Conservation (phyloP, 2,888 invertebrate genomes). For the Caradrina kadenii region DNA sequence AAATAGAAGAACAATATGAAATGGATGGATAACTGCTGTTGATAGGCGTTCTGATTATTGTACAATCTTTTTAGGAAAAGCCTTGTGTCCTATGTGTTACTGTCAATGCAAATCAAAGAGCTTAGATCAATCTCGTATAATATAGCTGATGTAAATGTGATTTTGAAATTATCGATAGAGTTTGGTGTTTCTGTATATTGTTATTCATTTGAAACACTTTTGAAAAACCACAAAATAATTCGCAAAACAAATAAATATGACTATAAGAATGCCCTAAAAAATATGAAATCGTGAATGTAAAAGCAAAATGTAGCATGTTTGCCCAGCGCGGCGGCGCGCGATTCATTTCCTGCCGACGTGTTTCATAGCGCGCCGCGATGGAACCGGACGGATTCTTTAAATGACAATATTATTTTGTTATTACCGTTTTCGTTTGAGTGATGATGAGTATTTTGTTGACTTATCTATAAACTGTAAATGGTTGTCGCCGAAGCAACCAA, state of each 20-base stretch:
- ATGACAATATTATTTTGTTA: slow-evolving; percentile 49
- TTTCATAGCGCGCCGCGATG: slow-evolving; percentile 50
- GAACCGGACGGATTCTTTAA: slow-evolving; percentile 48
- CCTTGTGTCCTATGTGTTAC: no score
- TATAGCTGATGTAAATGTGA: no score
- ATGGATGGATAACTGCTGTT: slow-evolving; percentile 1
- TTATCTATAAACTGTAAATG: slow-evolving; percentile 11
- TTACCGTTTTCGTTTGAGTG: slow-evolving; percentile 41
- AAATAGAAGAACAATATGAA: slow-evolving; percentile 3
- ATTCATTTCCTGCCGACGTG: slow-evolving; percentile 70
- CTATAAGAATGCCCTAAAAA: slow-evolving; percentile 24
- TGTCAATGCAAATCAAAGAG: no score
- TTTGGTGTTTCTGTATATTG: no score
- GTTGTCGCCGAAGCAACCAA: not conserved
- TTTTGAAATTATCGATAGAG: no score
- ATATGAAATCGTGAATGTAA: slow-evolving; percentile 29
- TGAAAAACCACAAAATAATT: not conserved
- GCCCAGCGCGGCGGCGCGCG: slow-evolving; percentile 45
- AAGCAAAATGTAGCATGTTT: slow-evolving; percentile 41
- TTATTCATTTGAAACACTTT: no score
- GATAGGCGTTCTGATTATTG: no score
- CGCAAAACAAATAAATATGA: slow-evolving; percentile 12
- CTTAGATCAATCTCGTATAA: no score
- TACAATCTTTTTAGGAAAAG: no score
- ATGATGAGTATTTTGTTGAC: slow-evolving; percentile 26